Percentiles rank a stretch among this genome's conserved stretches.
phyloP scores from a whole-genome alignment of 2,113 vertebrate species.

The Corythornis madagascariensis region DNA sequence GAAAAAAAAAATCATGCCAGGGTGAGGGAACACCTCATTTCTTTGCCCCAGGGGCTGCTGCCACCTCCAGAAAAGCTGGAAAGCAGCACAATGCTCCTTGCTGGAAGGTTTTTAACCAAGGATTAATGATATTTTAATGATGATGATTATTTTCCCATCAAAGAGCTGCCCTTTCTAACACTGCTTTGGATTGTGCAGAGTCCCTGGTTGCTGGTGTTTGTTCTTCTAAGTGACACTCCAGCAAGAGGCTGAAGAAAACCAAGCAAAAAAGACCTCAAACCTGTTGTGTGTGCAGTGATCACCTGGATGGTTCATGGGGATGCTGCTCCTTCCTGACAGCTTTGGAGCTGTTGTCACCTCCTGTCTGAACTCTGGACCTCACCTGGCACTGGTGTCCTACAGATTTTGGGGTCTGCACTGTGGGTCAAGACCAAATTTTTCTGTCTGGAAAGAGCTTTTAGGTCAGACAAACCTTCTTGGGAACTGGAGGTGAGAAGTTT shows the following conservation, averaged over 20 bases:
- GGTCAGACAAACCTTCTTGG: neutral
- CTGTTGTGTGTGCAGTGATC: neutral
- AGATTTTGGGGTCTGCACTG: accelerated
- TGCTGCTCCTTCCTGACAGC: neutral
- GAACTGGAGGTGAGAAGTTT: neutral
- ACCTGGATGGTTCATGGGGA: neutral
- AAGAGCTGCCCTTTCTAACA: neutral
- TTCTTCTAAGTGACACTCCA: neutral
- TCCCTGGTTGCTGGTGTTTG: neutral
- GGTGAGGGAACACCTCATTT: neutral
- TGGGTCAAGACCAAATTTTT: neutral
- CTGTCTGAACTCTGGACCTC: neutral
- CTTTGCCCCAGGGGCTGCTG: neutral
- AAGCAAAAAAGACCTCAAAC: neutral
- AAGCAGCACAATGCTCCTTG: accelerated
- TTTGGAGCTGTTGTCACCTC: neutral
- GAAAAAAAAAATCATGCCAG: neutral
- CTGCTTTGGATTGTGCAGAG: neutral
- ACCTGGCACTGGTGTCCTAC: accelerated
- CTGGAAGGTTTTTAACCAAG: neutral
- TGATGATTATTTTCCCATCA: neutral
- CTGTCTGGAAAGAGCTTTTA: neutral
- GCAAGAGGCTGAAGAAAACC: neutral
- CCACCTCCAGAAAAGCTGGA: neutral
- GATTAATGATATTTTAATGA: neutral